Evolutionary conservation across 2,113 vertebrate genomes (phyloP).

Genomic region (Neodontobutis hainanensis): DNA sequence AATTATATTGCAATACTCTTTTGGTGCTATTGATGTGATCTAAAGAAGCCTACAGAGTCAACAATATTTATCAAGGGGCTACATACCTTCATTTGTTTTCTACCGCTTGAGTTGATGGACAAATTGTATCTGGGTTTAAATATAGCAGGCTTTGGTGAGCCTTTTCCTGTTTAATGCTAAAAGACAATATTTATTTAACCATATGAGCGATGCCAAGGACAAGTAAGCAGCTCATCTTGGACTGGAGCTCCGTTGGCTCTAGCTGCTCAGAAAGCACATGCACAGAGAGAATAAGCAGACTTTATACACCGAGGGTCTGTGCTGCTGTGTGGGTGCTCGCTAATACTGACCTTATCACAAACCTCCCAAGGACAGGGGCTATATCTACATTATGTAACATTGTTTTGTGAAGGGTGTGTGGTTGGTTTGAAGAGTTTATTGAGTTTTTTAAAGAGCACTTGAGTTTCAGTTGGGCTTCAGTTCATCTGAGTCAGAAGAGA

Average conservation of each 20-base stretch:
- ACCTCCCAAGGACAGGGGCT: constrained; percentile 23
- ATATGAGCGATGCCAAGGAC: constrained; percentile 17
- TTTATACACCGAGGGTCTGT: constrained; percentile 18
- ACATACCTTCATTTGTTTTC: too few species aligned
- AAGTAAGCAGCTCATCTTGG: constrained; percentile 25
- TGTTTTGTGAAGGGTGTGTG: neutral
- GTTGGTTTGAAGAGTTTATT: constrained; percentile 16
- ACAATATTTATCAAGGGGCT: too few species aligned
- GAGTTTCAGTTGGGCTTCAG: constrained; percentile 7
- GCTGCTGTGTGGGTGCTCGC: constrained; percentile 13
- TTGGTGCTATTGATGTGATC: too few species aligned
- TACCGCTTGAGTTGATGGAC: neutral
- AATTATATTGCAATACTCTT: too few species aligned
- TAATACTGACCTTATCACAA: constrained; percentile 4
- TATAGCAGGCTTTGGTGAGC: neutral
- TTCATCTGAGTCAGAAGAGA: constrained; percentile 12
- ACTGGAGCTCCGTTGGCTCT: constrained; percentile 10
- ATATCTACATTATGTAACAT: neutral
- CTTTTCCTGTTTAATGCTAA: constrained; percentile 10
- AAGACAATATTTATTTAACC: constrained; percentile 14
- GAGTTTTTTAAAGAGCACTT: constrained; percentile 12
- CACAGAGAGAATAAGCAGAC: constrained; percentile 55
- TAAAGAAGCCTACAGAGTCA: too few species aligned
- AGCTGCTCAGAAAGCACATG: constrained; percentile 9
- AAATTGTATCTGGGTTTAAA: constrained; percentile 1